phyloP scores from a whole-genome alignment of 2,113 vertebrate genomes.

The Natator depressus region DNA sequence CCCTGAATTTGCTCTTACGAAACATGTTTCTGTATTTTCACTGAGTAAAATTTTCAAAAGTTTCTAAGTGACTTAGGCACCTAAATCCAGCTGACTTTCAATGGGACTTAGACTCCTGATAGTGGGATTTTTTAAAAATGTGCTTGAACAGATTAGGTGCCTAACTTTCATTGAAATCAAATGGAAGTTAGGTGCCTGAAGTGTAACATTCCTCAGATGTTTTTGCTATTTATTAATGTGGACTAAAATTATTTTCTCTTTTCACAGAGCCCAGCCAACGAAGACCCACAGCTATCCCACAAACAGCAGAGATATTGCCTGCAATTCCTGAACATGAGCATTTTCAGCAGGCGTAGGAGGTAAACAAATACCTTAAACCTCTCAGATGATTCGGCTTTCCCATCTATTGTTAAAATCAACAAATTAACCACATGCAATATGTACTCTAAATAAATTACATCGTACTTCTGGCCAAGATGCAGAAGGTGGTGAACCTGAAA shows the following conservation, averaged over 20 bases:
- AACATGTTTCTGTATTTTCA: not conserved
- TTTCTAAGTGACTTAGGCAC: not conserved
- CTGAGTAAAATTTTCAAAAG: not conserved
- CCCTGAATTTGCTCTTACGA: not conserved
- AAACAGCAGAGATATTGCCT: constrained; percentile 12
- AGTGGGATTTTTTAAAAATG: not conserved
- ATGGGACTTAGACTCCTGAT: not conserved
- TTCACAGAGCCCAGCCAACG: not conserved
- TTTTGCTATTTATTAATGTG: not conserved
- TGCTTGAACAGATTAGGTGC: not conserved
- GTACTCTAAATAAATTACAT: not conserved
- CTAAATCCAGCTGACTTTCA: not conserved
- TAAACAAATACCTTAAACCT: not conserved
- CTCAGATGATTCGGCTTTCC: not conserved
- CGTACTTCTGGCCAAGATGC: not conserved
- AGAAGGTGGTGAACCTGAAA: constrained; percentile 14
- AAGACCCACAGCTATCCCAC: not conserved
- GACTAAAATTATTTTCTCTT: constrained; percentile 35
- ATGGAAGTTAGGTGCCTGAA: not conserved
- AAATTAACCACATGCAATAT: not conserved
- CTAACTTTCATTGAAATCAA: not conserved
- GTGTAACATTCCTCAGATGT: not conserved
- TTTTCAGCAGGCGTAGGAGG: not conserved
- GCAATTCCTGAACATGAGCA: constrained; percentile 68
- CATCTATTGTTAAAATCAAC: constrained; percentile 6